A percentile compares a stretch with the other conserved stretches of the same genome.
phyloP scores from a whole-genome alignment of 2,888 invertebrate genomes.

The Neoaliturus tenellus region DNA sequence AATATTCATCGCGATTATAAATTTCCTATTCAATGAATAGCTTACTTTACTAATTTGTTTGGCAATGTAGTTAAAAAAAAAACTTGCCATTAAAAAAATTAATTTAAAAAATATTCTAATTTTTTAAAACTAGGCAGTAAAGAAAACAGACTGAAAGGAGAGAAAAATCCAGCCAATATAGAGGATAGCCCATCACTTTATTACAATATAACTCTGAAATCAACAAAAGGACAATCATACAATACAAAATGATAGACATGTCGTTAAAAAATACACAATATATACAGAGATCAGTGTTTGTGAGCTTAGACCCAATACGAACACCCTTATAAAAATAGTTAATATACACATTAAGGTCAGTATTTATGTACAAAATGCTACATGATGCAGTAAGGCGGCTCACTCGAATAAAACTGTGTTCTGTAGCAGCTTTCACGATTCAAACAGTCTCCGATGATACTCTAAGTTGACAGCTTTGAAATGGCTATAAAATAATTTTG shows the following conservation, averaged over 20 bases:
- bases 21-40: too few relatives aligned
- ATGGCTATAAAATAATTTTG: too few relatives aligned
- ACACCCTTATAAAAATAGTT: constrained; percentile 60
- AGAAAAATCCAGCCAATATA: not conserved
- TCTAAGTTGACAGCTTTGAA: not conserved
- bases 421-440: not conserved
- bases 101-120: too few relatives aligned
- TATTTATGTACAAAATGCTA: constrained; percentile 61
- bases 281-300: constrained; percentile 64
- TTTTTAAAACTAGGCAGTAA: too few relatives aligned
- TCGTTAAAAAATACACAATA: constrained; percentile 65
- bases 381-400: constrained; percentile 54
- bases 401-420: too few relatives aligned
- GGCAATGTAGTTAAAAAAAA: too few relatives aligned
- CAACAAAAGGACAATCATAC: constrained; percentile 56
- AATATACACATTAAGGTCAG: constrained; percentile 58
- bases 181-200: constrained; percentile 57
- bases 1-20: too few relatives aligned
- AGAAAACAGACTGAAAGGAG: too few relatives aligned
- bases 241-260: constrained; percentile 61
- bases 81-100: too few relatives aligned
- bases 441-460: not conserved
- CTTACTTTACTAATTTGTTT: too few relatives aligned
- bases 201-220: constrained; percentile 57
- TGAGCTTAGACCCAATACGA: constrained; percentile 56